Conservation (phyloP, 2,797 vertebrate species). For the Diplodus sargus region DNA sequence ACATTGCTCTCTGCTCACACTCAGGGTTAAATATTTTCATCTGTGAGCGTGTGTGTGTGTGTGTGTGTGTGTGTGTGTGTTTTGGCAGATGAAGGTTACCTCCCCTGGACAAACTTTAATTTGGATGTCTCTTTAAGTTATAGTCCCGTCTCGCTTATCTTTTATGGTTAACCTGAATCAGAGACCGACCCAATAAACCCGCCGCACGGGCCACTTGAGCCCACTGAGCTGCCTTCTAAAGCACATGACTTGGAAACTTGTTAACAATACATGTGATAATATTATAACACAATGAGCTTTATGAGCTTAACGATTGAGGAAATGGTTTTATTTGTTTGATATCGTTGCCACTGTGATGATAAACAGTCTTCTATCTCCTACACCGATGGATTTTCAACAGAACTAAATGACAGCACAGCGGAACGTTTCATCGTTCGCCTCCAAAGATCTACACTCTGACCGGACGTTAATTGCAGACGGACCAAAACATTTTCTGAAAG, state of each 20-base stretch:
- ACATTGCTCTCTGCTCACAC: constrained; percentile 2
- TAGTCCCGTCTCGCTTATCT: not conserved
- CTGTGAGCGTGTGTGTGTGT: not conserved
- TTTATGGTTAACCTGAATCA: not conserved
- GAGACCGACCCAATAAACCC: not conserved
- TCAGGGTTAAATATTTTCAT: not conserved
- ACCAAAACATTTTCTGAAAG: constrained; percentile 74
- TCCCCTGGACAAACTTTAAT: not conserved
- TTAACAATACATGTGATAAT: not conserved
- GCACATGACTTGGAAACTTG: not conserved
- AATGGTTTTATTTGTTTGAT: not conserved
- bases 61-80: constrained; percentile 10
- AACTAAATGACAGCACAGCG: not conserved
- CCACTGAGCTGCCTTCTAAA: not conserved
- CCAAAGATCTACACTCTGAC: fast-evolving
- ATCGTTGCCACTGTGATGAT: not conserved
- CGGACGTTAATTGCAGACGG: constrained; percentile 72
- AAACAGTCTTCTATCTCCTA: too few relatives aligned
- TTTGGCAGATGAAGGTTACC: not conserved
- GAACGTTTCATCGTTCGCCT: constrained; percentile 47
- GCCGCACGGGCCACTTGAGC: not conserved
- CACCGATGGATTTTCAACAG: not conserved
- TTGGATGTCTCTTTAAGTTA: not conserved
- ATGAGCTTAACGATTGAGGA: not conserved
- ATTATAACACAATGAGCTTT: not conserved